Evolutionary conservation across 2,113 vertebrate species (phyloP), one percentile per base, ranked within the genome.

Genomic region (Grantiella picta): DNA sequence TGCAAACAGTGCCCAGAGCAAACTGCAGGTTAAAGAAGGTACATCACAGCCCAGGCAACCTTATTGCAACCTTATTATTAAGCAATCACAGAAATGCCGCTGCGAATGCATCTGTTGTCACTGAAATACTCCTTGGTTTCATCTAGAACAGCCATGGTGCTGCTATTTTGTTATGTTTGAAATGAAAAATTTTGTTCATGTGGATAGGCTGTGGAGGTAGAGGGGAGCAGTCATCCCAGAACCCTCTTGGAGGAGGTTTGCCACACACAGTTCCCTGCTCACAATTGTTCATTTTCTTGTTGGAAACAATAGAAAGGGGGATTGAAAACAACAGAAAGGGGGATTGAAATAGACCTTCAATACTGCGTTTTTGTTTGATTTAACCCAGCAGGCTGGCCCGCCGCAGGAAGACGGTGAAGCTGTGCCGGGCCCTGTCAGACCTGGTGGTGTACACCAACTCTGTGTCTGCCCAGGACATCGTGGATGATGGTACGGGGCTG

Each of bases 401-500:
- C 44, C 98, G 99, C 81, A 98, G 99, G 94, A 99, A 98, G 96
- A 99, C 99, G 0, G 99, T 99, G 98, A 99, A 99, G 89, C 98
- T 99, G 68, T 99, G 99, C 75, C 98, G 99, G 76, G 99, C 99
- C 80, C 98, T 99, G 36, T 99, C 99, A 7, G 99, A 99, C 90
- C 96, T 99, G 50, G 99, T 99, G 89, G 98, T 99, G 40, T 99
- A 99, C 95, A 99, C 99, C 6, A 99, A 99, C 95, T 99, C 99
- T 0, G 98, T 99, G 89, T 98, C 98, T 23, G 99, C 99, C 18
- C 99, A 99, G 94, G 99, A 99, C 78, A 98, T 99, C 69, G 95
- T 99, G 72, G 99, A 99, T 86, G 99, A 99, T n/a, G 99, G 99
- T 99, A 96, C 91, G 97, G 38, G 57, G 69, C 25, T 44, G 53